Base-by-base conservation (phyloP, 1,140 invertebrate species). In the Nephotettix cincticeps region DNA sequence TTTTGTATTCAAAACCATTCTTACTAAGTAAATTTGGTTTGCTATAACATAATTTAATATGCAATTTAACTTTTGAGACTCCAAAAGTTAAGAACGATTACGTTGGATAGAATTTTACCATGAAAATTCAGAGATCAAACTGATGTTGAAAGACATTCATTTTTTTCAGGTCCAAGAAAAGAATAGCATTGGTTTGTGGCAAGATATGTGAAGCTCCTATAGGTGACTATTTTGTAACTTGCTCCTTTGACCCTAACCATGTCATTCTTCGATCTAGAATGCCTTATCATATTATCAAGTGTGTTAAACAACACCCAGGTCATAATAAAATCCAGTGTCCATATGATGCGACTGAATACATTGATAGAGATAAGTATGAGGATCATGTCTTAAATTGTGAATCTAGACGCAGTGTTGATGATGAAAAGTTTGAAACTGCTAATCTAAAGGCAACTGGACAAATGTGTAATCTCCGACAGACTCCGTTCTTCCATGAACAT, bases 271-370 rank as follows among this genome's bases (percentile, higher is more conserved):
- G 36, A 11, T 67, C 64, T 1, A 19, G 36, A 4, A 67, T 45
- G 40, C 64, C 32, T 45, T 67, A 67, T 27, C 64, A 67, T 45
- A 43, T 67, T 11, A 21, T 67, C 17, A 67, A 67, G 27, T 67
- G 64, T 67, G 19, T 43, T 4, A 45, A 67, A 30, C 17, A 67
- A 13, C n/a, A 67, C 36, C 64, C 64, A 21, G 17, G 25, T 27
- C 40, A 40, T 23, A 45, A 45, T 1, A 67, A 67, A 27, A 19
- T 45, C 1, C 32, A 43, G 19, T 67, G 64, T 25, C 64, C 64
- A 1, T 67, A 43, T 27, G 64, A 67, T 45, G 32, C 64, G 9
- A 67, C 64, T 27, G 64, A 67, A 29, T 67, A 67, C 21, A 43
- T 67, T 17, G 64, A 67, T 11, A 28, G 17, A 1, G 64, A 67